phyloP scores from a whole-genome alignment of 2,888 invertebrate genomes.

The Dolomedes plantarius region DNA sequence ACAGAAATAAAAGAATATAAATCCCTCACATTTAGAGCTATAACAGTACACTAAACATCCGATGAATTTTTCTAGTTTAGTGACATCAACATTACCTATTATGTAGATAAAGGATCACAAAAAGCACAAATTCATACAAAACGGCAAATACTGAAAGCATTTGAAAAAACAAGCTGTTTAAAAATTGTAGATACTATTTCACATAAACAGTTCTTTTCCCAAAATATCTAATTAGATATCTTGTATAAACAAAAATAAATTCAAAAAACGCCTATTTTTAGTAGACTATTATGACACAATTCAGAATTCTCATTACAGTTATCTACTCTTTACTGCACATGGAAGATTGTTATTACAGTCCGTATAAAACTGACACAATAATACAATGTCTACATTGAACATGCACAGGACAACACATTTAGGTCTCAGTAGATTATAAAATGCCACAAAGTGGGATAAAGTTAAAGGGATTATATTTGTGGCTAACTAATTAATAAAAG shows the following conservation, averaged over 20 bases:
- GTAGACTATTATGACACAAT: constrained; percentile 10
- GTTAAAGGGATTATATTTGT: constrained; percentile 29
- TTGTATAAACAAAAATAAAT: constrained; percentile 3
- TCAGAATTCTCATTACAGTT: constrained; percentile 22
- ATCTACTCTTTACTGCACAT: constrained; percentile 65
- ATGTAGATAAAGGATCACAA: constrained; percentile 4
- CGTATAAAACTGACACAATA: constrained; percentile 70
- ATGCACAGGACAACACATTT: constrained; percentile 70
- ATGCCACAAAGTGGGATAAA: constrained; percentile 61
- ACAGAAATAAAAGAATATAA: constrained; percentile 10
- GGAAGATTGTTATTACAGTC: constrained; percentile 70
- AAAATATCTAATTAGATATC: not conserved
- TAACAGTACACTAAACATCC: constrained; percentile 20
- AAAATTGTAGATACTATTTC: constrained; percentile 2
- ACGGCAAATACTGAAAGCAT: not conserved
- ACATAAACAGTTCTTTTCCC: not conserved
- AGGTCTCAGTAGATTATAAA: constrained; percentile 70
- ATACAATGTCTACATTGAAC: constrained; percentile 70
- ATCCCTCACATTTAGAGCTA: constrained; percentile 5
- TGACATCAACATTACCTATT: constrained; percentile 3
- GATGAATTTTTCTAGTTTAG: constrained; percentile 3
- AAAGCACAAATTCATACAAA: constrained; percentile 11
- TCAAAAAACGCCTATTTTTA: constrained; percentile 7
- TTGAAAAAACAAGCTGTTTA: not conserved
- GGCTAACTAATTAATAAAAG: constrained; percentile 42